Base-by-base conservation (phyloP, 1,140 invertebrate species). In the Cydia splendana region DNA sequence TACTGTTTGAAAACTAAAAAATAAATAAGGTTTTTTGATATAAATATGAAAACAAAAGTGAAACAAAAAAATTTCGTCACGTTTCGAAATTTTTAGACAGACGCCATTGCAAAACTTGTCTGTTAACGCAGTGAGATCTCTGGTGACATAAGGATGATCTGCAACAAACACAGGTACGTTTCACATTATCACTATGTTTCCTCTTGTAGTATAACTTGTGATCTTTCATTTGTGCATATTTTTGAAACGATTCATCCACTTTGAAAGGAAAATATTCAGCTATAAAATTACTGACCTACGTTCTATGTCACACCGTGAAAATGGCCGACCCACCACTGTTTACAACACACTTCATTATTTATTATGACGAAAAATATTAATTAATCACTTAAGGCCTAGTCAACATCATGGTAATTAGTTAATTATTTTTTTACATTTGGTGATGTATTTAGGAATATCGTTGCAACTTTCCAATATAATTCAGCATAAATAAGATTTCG, bases 311-410 rank as follows among this genome's bases (percentile, higher is more conserved):
- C 88, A 87, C 90, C 87, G 91, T 88, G 88, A 88, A 93, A 93
- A 93, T 93, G 93, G 93, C 93, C 89, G 93, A 93, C 90, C 88
- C 88, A 93, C 91, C 91, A 93, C 91, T 92, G 89, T 87, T 86
- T 90, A 91, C 92, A 89, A 93, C 82, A 88, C 82, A 91, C 84
- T 82, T 84, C 79, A 80, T 86, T 83, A 84, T 91, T 90, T 84
- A 48, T 81, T 81, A 81, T 69, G 51, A 79, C 24, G 65, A 80
- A 78, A 82, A 78, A 65, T 71, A 30, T 75, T 79, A 76, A 53
- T 82, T 82, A 65, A 80, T 87, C 28, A 84, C 65, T 78, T 80
- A 84, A 82, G 34, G 18, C 12, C 18, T 3, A 73, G 75, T 15
- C 79, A 77, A 82, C 75, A 74, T 81, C 42, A 34, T 51, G 18